Percentiles rank a stretch among this genome's conserved stretches.
Evolutionary conservation across 2,113 vertebrate species (phyloP).

Genomic region (Sakesphorus luctuosus): DNA sequence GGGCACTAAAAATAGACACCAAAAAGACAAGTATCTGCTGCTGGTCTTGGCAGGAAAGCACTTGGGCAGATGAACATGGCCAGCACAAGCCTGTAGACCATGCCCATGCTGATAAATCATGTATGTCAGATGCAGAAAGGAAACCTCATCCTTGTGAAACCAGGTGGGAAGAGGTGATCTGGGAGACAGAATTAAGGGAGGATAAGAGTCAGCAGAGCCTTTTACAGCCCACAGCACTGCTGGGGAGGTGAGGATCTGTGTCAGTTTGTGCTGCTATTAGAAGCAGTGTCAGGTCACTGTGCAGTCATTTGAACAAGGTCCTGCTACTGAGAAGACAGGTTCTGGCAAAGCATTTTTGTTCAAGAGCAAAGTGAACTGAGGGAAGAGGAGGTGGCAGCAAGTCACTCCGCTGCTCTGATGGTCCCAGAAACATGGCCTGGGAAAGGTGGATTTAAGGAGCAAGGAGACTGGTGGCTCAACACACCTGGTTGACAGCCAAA

Average conservation of each 20-base stretch:
- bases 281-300: background rate
- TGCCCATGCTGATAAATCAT: rapidly evolving
- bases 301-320: background rate
- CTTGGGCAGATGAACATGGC: background rate
- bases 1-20: background rate
- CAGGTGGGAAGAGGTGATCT: background rate
- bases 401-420: background rate
- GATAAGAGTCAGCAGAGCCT: background rate
- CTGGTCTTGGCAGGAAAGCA: background rate
- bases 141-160: background rate
- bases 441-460: background rate
- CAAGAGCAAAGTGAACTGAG: background rate
- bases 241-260: background rate
- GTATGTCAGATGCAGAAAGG: background rate
- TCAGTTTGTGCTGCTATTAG: background rate
- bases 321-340: background rate
- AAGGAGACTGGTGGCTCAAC: background rate
- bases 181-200: background rate
- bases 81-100: background rate
- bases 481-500: background rate
- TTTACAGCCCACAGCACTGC: background rate
- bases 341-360: background rate
- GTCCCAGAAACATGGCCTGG: background rate
- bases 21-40: background rate
- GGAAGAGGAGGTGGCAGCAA: background rate